phyloP scores from a whole-genome alignment of 2,797 vertebrate species.

The Molossus alvarezi region DNA sequence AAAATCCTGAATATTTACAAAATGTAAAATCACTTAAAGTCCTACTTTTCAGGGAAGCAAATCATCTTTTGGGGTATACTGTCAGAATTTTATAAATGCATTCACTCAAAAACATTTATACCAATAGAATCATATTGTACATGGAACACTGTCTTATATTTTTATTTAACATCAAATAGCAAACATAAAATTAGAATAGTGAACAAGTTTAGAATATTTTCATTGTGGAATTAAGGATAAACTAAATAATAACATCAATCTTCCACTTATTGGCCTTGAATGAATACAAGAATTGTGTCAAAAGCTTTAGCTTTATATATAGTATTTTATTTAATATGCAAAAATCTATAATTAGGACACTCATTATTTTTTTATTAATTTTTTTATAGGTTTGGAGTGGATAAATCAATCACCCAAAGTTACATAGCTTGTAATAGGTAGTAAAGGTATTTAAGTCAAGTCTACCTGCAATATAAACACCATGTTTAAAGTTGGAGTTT shows the following conservation, averaged over 20 bases:
- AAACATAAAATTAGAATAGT: constrained; percentile 14
- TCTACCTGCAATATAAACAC: neutral
- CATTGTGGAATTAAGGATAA: neutral
- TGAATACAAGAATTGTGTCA: neutral
- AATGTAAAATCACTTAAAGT: neutral
- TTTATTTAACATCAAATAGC: constrained; percentile 29
- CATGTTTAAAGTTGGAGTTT: neutral
- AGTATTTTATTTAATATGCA: neutral
- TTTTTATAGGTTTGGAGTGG: neutral
- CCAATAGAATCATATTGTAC: neutral
- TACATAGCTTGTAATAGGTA: neutral
- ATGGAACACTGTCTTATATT: neutral
- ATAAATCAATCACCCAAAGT: neutral
- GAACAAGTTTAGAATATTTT: neutral
- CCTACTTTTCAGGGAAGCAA: neutral
- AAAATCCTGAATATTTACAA: neutral
- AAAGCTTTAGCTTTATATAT: neutral
- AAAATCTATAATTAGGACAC: neutral
- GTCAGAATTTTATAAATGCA: neutral
- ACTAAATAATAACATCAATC: constrained; percentile 10
- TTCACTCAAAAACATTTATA: neutral
- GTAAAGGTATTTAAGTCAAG: neutral
- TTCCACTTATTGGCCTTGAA: neutral
- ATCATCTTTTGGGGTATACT: neutral
- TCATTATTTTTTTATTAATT: neutral